Conservation (phyloP, 2,888 invertebrate genomes). For the Dasysyrphus albostriatus region DNA sequence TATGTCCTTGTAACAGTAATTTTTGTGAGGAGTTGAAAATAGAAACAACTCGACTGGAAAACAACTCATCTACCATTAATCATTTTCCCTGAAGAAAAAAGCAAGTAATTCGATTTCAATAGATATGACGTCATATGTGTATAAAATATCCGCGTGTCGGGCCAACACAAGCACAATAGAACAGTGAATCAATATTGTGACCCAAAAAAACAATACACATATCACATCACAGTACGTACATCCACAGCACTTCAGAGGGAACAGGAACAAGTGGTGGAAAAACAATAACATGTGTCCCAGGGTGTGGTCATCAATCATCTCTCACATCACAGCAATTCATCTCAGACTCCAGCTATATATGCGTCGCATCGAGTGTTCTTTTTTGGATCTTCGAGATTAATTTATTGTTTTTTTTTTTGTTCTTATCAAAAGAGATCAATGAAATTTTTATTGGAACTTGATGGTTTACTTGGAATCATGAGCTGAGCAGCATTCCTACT, state of each 20-base stretch:
- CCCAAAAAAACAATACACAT: constrained; percentile 51
- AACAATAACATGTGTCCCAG: constrained; percentile 39
- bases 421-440: constrained; percentile 33
- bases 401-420: constrained; percentile 47
- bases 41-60: constrained; percentile 43
- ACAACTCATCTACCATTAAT: constrained; percentile 57
- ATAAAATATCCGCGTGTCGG: constrained; percentile 59
- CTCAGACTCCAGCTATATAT: constrained; percentile 10
- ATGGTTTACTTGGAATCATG: constrained; percentile 48
- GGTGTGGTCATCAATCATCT: constrained; percentile 70
- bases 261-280: constrained; percentile 2
- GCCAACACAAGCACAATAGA: constrained; percentile 61
- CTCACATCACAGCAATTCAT: constrained; percentile 8
- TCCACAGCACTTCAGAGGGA: neutral
- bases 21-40: constrained; percentile 8
- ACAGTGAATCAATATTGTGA: constrained; percentile 62
- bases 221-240: neutral
- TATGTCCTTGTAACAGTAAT: constrained; percentile 65
- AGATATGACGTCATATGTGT: constrained; percentile 67
- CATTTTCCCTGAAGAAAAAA: constrained; percentile 37
- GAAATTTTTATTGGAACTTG: constrained; percentile 56
- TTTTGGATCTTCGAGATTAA: constrained; percentile 46
- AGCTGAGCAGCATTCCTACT: neutral
- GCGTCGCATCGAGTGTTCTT: constrained; percentile 39
- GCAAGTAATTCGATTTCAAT: constrained; percentile 49